phyloP scores from a whole-genome alignment of 2,113 vertebrate genomes.

The Nyctibius bracteatus region DNA sequence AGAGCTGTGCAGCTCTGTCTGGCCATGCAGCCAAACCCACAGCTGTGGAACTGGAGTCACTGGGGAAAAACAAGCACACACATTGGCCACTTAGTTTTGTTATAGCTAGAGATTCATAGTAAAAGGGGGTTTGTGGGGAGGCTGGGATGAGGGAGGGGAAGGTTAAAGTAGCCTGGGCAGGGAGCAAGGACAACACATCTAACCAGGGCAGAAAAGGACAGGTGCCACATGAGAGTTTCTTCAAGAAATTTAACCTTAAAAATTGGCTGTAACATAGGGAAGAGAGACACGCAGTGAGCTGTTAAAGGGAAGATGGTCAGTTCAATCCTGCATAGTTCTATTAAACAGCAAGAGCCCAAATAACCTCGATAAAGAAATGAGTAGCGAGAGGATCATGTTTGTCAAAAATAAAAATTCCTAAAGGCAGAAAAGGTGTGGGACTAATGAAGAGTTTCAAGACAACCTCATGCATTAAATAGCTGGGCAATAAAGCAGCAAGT shows the following conservation, averaged over 20 bases:
- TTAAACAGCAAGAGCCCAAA: not conserved
- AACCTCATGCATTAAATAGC: not conserved
- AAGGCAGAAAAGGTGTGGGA: not conserved
- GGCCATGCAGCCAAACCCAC: accelerated
- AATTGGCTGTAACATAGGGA: not conserved
- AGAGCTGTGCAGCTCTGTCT: accelerated
- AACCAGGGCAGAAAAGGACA: not conserved
- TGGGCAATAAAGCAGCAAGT: not conserved
- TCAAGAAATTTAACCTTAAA: not conserved
- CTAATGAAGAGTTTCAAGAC: not conserved
- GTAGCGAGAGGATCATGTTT: not conserved
- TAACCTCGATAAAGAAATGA: not conserved
- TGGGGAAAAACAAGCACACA: not conserved
- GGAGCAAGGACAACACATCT: not conserved
- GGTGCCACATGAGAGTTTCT: not conserved
- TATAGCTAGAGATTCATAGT: not conserved
- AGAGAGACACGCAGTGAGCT: not conserved
- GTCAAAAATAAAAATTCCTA: not conserved
- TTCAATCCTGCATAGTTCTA: not conserved
- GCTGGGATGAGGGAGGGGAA: not conserved
- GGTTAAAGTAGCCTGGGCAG: not conserved
- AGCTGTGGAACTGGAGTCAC: not conserved
- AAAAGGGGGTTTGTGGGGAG: not conserved
- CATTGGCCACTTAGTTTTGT: accelerated
- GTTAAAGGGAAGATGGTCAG: not conserved